These are phyloP conservation scores for Pseudopleuronectes americanus DNA, from an alignment of 2,797 vertebrate species.

Conservation along the genomic window DNA sequence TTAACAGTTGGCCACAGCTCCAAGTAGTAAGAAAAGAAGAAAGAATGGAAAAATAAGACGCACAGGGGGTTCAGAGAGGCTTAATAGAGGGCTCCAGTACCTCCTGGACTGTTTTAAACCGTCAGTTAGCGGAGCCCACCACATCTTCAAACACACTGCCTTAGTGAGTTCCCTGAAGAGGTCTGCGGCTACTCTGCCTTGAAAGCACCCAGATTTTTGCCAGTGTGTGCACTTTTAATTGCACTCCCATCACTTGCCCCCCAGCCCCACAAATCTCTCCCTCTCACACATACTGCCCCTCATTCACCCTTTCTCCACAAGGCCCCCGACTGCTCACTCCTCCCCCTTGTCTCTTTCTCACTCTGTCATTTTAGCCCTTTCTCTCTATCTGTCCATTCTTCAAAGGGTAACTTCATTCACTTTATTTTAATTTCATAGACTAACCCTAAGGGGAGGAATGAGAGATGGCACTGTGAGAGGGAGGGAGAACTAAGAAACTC, in stretches of 20 bases:
- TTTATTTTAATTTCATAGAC: conserved; percentile 87
- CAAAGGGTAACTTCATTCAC: conserved; percentile 85
- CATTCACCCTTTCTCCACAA: conserved; percentile 66
- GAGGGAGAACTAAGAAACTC: conserved; percentile 68
- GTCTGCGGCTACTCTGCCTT: conserved; percentile 79
- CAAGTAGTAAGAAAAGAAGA: conserved; percentile 16
- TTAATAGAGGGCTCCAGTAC: conserved; percentile 62
- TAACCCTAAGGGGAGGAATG: conserved; percentile 75
- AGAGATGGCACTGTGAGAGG: conserved; percentile 65
- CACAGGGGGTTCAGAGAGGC: conserved; percentile 39
- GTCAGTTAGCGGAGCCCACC: conserved; percentile 69
- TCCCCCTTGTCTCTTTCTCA: conserved; percentile 65
- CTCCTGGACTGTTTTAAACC: conserved; percentile 76
- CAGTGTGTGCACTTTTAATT: conserved; percentile 89
- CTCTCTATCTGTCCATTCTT: conserved; percentile 85
- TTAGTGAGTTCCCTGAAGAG: conserved; percentile 81
- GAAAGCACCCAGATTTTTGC: conserved; percentile 82
- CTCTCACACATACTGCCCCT: conserved; percentile 59
- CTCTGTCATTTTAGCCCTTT: conserved; percentile 74
- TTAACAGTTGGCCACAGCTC: not conserved
- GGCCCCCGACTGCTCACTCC: conserved; percentile 62
- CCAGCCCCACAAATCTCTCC: conserved; percentile 65
- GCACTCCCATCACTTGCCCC: conserved; percentile 83
- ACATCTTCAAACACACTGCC: conserved; percentile 80
- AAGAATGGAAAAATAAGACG: conserved; percentile 19